A percentile compares a stretch with the other conserved stretches of the same genome.
phyloP scores from a whole-genome alignment of 2,797 vertebrate species.

The Xenopus petersii region DNA sequence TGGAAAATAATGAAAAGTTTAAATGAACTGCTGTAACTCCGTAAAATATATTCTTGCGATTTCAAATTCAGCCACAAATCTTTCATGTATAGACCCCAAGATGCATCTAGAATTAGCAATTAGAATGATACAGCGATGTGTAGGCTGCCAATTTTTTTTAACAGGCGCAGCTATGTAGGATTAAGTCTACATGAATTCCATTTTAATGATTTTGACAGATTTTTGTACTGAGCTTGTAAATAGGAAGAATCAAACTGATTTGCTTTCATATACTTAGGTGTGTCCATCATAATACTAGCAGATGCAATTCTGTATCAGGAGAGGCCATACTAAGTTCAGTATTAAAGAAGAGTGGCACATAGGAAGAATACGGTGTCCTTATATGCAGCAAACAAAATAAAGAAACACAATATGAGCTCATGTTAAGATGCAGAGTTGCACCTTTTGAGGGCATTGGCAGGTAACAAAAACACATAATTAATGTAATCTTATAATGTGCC shows the following conservation, averaged over 20 bases:
- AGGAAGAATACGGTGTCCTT: too few relatives aligned
- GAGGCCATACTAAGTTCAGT: background rate
- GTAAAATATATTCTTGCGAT: background rate
- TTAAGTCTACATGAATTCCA: background rate
- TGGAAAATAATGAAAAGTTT: conserved; percentile 14
- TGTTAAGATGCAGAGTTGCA: too few relatives aligned
- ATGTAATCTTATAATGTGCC: too few relatives aligned
- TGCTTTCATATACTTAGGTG: background rate
- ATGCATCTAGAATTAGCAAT: background rate
- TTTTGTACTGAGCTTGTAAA: background rate
- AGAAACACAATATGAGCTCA: too few relatives aligned
- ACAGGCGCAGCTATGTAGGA: background rate
- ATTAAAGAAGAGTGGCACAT: too few relatives aligned
- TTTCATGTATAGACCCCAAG: background rate
- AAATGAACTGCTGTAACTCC: background rate
- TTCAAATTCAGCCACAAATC: background rate
- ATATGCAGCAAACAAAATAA: too few relatives aligned
- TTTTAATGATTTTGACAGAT: background rate
- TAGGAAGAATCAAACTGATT: background rate
- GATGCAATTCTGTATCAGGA: background rate
- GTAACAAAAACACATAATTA: too few relatives aligned
- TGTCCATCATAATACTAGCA: background rate
- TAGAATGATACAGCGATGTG: background rate
- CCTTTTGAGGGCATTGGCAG: too few relatives aligned
- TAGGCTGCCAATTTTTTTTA: background rate